These are phyloP conservation scores for Monochamus alternatus DNA, from an alignment of 2,888 invertebrate genomes.

Conservation along the genomic window DNA sequence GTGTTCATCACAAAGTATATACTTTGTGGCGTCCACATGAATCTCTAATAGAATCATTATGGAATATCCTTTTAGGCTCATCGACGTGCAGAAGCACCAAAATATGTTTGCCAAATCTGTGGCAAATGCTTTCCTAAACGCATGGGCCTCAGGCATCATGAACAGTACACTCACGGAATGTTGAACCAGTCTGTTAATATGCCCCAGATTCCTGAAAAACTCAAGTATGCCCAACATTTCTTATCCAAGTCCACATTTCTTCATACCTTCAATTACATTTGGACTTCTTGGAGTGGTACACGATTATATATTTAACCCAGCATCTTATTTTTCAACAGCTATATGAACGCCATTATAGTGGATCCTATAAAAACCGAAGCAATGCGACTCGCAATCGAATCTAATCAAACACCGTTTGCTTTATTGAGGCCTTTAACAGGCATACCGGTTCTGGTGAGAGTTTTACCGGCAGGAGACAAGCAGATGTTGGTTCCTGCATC, in stretches of 20 bases:
- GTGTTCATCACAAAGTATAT: no score
- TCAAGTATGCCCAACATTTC: conserved; percentile 42
- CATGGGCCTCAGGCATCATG: conserved; percentile 73
- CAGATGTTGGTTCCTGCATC: conserved; percentile 83
- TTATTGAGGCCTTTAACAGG: conserved; percentile 79
- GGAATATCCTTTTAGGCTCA: conserved; percentile 67
- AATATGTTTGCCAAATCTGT: conserved; percentile 73
- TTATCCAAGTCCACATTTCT: not conserved
- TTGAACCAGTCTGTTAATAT: conserved; percentile 48
- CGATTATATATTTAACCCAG: no score
- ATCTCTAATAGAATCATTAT: no score
- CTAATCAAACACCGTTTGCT: conserved; percentile 81
- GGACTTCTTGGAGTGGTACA: no score
- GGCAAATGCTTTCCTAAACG: conserved; percentile 74
- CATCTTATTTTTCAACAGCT: conserved; percentile 53
- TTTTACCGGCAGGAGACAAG: conserved; percentile 74
- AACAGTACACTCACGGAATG: conserved; percentile 74
- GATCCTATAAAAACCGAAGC: conserved; percentile 82
- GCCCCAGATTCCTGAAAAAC: conserved; percentile 46
- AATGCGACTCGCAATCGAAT: conserved; percentile 78
- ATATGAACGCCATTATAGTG: conserved; percentile 77
- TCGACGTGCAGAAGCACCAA: conserved; percentile 73
- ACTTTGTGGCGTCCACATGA: no score
- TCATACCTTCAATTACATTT: no score
- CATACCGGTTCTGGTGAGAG: conserved; percentile 80